These are phyloP conservation scores for Petrosia ficiformis DNA, from an alignment of 37 sponge, comb jelly and placozoan genomes.

Conservation along the genomic window DNA sequence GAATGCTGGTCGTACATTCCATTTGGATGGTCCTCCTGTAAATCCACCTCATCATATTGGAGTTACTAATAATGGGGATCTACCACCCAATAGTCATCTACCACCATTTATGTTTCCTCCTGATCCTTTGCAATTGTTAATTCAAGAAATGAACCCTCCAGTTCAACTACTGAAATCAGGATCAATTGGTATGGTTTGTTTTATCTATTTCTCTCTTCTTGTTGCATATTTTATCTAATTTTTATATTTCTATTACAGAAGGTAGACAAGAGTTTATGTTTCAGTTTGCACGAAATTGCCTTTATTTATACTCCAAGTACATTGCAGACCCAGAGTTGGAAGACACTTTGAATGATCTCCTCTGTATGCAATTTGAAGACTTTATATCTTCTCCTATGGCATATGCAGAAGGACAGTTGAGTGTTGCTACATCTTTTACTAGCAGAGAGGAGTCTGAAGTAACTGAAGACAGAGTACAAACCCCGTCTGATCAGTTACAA, in stretches of 20 bases:
- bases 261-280: background rate
- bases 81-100: background rate
- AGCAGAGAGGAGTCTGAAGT: background rate
- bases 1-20: background rate
- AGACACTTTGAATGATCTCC: background rate
- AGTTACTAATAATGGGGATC: background rate
- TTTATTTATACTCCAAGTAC: background rate
- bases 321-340: background rate
- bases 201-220: too few species aligned
- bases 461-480: background rate
- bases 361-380: background rate
- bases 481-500: too few species aligned
- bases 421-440: background rate
- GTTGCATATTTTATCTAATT: too few species aligned
- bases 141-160: background rate
- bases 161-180: background rate
- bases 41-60: background rate
- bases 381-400: background rate
- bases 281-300: background rate
- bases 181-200: background rate
- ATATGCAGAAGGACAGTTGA: background rate
- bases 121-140: background rate
- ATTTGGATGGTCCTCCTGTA: background rate
- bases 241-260: conserved; percentile 3
- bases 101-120: background rate